phyloP scores from a whole-genome alignment of 2,888 invertebrate species.

The Idaea biselata region DNA sequence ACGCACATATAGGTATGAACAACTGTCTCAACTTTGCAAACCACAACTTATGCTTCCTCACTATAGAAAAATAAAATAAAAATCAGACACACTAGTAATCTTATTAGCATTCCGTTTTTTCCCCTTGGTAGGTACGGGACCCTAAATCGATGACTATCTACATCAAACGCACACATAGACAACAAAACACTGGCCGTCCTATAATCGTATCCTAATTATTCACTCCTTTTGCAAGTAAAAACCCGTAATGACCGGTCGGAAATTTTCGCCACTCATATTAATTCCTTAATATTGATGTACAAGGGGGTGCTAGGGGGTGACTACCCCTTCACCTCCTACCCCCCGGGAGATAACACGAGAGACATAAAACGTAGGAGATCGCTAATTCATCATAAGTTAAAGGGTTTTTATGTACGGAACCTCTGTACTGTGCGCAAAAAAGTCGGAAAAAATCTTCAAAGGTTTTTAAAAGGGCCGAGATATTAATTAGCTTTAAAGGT shows the following conservation, averaged over 20 bases:
- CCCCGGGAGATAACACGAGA: slow-evolving; percentile 70
- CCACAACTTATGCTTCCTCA: background rate
- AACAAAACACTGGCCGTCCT: slow-evolving; percentile 18
- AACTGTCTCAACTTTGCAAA: no score
- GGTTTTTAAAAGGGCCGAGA: slow-evolving; percentile 50
- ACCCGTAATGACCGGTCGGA: slow-evolving; percentile 44
- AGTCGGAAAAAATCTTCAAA: slow-evolving; percentile 63
- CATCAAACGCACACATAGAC: slow-evolving; percentile 14
- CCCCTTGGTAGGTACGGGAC: background rate
- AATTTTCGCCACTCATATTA: slow-evolving; percentile 75
- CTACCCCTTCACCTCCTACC: slow-evolving; percentile 12
- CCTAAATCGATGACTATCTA: slow-evolving; percentile 1
- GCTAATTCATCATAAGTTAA: slow-evolving; percentile 82
- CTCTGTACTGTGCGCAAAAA: slow-evolving; percentile 70
- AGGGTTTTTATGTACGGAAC: slow-evolving; percentile 77
- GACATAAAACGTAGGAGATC: slow-evolving; percentile 80
- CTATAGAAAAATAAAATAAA: background rate
- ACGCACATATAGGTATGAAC: no score
- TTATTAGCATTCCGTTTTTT: background rate
- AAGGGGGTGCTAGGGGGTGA: slow-evolving; percentile 35
- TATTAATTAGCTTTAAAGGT: slow-evolving; percentile 71
- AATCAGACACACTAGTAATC: no score
- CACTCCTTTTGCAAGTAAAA: slow-evolving; percentile 33
- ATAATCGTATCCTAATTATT: slow-evolving; percentile 25
- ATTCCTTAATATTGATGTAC: slow-evolving; percentile 75